These are phyloP conservation scores for Eurytoma adleriae DNA, from an alignment of 2,888 invertebrate species.

Conservation along the genomic window DNA sequence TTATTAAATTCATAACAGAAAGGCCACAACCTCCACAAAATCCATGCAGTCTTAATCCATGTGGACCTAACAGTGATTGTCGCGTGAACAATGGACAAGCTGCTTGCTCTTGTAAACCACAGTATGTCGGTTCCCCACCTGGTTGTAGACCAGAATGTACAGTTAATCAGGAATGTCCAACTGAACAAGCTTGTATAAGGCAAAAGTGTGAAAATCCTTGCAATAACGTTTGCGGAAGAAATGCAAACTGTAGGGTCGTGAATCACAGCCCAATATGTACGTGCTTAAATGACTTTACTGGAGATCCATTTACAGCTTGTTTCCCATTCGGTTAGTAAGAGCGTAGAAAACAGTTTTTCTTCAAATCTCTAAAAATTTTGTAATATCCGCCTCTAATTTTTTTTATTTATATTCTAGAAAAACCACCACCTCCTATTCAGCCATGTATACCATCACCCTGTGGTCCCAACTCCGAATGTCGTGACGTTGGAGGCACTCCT, in stretches of 20 bases:
- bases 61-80: conserved; percentile 82
- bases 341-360: background rate
- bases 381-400: too few relatives aligned
- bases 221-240: conserved; percentile 82
- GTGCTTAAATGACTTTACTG: conserved; percentile 81
- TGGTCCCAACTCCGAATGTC: conserved; percentile 86
- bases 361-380: background rate
- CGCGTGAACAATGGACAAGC: conserved; percentile 81
- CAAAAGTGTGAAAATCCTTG: conserved; percentile 85
- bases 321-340: conserved; percentile 72
- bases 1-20: conserved; percentile 53
- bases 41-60: conserved; percentile 83
- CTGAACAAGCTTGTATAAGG: conserved; percentile 81
- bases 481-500: conserved; percentile 83
- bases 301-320: conserved; percentile 82
- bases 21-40: conserved; percentile 76
- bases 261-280: conserved; percentile 84
- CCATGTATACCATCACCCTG: conserved; percentile 85
- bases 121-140: conserved; percentile 81
- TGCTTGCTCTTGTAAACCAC: conserved; percentile 81
- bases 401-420: conserved; percentile 47
- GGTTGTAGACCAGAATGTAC: conserved; percentile 83
- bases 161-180: conserved; percentile 82
- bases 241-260: conserved; percentile 85
- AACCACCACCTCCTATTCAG: conserved; percentile 47